Evolutionary conservation across 1,140 invertebrate genomes (phyloP).

Genomic region (Armadillidium nasatum): DNA sequence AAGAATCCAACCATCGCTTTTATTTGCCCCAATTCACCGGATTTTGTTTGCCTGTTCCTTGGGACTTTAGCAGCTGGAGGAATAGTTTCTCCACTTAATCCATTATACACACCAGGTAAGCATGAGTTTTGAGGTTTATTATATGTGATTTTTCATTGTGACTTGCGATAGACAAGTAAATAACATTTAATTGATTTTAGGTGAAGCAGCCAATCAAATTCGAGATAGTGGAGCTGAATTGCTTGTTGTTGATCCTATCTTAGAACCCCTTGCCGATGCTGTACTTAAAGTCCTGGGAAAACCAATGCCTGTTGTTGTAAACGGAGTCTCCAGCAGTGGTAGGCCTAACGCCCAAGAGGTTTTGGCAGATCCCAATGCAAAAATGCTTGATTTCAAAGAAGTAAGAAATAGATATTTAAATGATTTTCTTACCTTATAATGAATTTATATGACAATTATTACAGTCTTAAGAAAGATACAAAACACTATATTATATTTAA

Average conservation of each 20-base stretch:
- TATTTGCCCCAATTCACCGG: slow-evolving; percentile 30
- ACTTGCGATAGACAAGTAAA: too few relatives aligned
- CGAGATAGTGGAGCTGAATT: slow-evolving; percentile 26
- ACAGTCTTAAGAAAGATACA: too few relatives aligned
- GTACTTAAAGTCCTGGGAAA: background rate
- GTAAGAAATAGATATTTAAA: background rate
- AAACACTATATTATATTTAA: too few relatives aligned
- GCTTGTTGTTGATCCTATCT: slow-evolving; percentile 20
- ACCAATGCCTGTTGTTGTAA: background rate
- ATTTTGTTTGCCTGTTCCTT: slow-evolving; percentile 33
- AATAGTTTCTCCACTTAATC: slow-evolving; percentile 33
- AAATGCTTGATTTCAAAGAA: slow-evolving; percentile 22
- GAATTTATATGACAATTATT: too few relatives aligned
- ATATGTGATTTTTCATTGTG: too few relatives aligned
- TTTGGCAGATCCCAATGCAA: slow-evolving; percentile 18
- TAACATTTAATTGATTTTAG: background rate
- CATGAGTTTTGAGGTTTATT: too few relatives aligned
- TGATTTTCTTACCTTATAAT: background rate
- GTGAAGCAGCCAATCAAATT: slow-evolving; percentile 29
- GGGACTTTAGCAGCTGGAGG: slow-evolving; percentile 31
- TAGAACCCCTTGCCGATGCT: slow-evolving; percentile 7
- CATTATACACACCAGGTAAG: slow-evolving; percentile 36
- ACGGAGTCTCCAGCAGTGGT: background rate
- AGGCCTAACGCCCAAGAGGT: slow-evolving; percentile 13
- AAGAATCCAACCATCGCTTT: slow-evolving; percentile 23